A percentile compares a stretch with the other conserved stretches of the same genome.
Evolutionary conservation across 2,888 invertebrate species (phyloP).

Genomic region (Agrochola macilenta): DNA sequence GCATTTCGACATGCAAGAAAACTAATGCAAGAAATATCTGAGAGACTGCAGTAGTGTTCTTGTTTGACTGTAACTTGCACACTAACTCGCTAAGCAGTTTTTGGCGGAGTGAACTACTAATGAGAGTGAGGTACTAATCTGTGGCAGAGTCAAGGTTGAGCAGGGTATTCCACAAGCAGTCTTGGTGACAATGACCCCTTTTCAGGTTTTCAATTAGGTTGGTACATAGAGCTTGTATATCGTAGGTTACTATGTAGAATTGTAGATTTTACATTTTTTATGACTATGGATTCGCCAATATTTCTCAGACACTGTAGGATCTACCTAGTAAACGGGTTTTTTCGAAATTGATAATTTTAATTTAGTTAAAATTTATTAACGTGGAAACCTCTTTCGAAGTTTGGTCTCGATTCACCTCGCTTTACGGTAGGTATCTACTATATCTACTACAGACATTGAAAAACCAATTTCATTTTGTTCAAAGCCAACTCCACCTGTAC

Average conservation of each 20-base stretch:
- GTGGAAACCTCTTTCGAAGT: not conserved
- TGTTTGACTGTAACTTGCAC: not conserved
- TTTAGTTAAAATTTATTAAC: not conserved
- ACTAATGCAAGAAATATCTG: not conserved
- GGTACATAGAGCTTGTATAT: too few species aligned
- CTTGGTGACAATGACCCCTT: too few species aligned
- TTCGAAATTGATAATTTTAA: not conserved
- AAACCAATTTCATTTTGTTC: slow-evolving; percentile 8
- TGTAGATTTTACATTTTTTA: too few species aligned
- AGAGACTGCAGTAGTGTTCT: not conserved
- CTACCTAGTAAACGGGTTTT: not conserved
- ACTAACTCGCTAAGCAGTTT: not conserved
- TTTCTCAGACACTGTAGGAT: too few species aligned
- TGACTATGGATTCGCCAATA: too few species aligned
- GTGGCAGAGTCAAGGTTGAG: too few species aligned
- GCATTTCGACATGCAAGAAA: not conserved
- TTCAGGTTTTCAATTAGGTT: too few species aligned
- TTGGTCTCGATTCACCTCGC: not conserved
- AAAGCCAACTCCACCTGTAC: not conserved
- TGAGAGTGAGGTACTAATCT: too few species aligned
- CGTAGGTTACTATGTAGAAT: too few species aligned
- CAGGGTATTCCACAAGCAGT: too few species aligned
- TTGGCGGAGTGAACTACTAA: too few species aligned
- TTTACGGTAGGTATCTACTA: not conserved
- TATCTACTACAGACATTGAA: not conserved